Percentiles rank a stretch among this genome's conserved stretches.
Evolutionary conservation across 2,888 invertebrate genomes (phyloP).

Genomic region (Drosophila nr. fundita): DNA sequence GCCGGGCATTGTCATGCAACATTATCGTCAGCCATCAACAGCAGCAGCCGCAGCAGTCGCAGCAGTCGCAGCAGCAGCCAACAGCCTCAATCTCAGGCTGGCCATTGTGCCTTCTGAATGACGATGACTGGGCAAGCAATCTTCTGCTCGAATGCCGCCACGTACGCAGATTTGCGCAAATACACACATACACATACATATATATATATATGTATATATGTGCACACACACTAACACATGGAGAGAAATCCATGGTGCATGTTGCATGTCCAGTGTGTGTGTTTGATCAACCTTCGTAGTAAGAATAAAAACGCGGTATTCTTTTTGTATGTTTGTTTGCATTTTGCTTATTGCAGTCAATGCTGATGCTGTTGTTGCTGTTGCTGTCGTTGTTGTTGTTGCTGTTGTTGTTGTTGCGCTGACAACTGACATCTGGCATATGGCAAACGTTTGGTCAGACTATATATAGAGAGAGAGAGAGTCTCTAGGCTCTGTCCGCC

Average conservation of each 20-base stretch:
- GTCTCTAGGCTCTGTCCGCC: slow-evolving; percentile 4
- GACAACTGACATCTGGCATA: slow-evolving; percentile 64
- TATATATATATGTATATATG: too few species aligned
- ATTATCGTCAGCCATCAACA: slow-evolving; percentile 56
- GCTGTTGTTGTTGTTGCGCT: slow-evolving; percentile 23
- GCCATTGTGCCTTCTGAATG: slow-evolving; percentile 53
- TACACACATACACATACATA: slow-evolving; percentile 5
- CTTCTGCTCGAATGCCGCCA: slow-evolving; percentile 47
- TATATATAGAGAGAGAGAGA: slow-evolving; percentile 38
- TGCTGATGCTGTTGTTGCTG: slow-evolving; percentile 13
- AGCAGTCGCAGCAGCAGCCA: slow-evolving; percentile 18
- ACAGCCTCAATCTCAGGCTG: slow-evolving; percentile 36
- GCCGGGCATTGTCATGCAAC: slow-evolving; percentile 56
- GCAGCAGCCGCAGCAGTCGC: slow-evolving; percentile 20
- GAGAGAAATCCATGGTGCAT: slow-evolving; percentile 29
- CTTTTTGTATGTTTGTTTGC: slow-evolving; percentile 29
- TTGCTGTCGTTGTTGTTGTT: not conserved
- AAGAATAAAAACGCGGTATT: slow-evolving; percentile 22
- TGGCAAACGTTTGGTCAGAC: slow-evolving; percentile 31
- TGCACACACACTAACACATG: slow-evolving; percentile 1
- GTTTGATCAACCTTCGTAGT: slow-evolving; percentile 56
- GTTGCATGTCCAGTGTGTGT: slow-evolving; percentile 32
- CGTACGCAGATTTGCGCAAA: slow-evolving; percentile 47
- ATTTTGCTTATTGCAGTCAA: slow-evolving; percentile 44
- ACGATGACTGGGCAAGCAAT: slow-evolving; percentile 52